Evolutionary conservation across 2,797 vertebrate genomes (phyloP), one percentile per base, ranked within the genome.

Genomic region (Myotis planiceps): DNA sequence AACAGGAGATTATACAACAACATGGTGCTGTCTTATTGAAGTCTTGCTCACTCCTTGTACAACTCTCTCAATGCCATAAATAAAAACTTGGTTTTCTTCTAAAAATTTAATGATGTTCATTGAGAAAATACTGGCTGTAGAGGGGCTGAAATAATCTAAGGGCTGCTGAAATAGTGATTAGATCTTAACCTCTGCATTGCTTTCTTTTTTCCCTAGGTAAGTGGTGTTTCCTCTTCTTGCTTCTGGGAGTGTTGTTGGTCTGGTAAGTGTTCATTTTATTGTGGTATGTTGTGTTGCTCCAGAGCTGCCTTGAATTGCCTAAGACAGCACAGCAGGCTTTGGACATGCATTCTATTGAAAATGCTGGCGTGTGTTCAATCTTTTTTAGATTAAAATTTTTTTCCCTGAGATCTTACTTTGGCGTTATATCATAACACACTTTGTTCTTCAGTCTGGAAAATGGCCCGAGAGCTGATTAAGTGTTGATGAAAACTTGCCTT

Each of bases 241-340:
- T 97, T 92, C 85, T 58, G 93, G 91, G 95, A 81, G 1, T 58
- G 6, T 96, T 97, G 94, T 97, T 95, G 79, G 93, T 96, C 98
- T 97, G 99, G 99, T 99, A 98, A 99, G 99, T 98, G 98, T 60
- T 97, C 29, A 55, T 92, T 88, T 93, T 96, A 47, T 71, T 37
- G 23, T 72, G 58, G 96, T 86, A 55, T 2, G 3, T 39, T 12
- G 51, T 98, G 75, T 80, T 55, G 19, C 47, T 58, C 39, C 74
- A 39, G 55, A 65, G 85, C 91, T 96, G 32, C 88, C 96, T 39
- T 83, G 80, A 97, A 87, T 91, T 63, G 53, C 78, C 88, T 80
- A 37, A 85, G 81, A 88, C 63, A 68, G 4, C 29, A 5, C 32
- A 27, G 45, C 1, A 2, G 51, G n/a, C n/a, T 60, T 68, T 47